Evolutionary conservation across 2,113 vertebrate genomes (phyloP).

Genomic region (Lepus timidus): DNA sequence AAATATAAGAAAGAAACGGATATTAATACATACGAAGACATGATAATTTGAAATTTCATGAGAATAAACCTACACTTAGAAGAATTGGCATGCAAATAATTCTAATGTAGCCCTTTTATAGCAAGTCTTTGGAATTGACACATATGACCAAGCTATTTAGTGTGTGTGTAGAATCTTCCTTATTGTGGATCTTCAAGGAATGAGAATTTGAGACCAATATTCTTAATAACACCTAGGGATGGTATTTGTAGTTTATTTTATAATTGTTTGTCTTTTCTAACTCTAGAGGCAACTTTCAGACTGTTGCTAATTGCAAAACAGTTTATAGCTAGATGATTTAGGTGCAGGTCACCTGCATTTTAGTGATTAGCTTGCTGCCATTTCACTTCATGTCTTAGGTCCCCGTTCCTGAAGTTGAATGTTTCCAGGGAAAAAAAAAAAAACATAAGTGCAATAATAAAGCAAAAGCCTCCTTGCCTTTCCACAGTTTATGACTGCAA

Average conservation of each 20-base stretch:
- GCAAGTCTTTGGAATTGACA: neutral
- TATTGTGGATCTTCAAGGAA: neutral
- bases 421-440: neutral
- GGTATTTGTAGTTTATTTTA: neutral
- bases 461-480: neutral
- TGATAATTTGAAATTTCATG: neutral
- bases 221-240: neutral
- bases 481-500: neutral
- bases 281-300: neutral
- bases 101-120: neutral
- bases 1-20: neutral
- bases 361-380: neutral
- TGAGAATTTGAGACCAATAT: neutral
- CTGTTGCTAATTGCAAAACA: neutral
- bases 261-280: neutral
- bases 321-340: neutral
- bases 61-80: neutral
- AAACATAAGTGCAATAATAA: neutral
- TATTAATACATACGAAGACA: neutral
- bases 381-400: neutral
- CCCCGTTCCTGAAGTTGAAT: neutral
- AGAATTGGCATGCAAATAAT: slow-evolving; percentile 23
- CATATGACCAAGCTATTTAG: neutral
- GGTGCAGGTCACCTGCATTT: neutral
- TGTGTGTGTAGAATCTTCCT: neutral